A percentile compares a stretch with the other conserved stretches of the same genome.
Conservation (phyloP, 2,113 vertebrate genomes). For the Recurvirostra avosetta region DNA sequence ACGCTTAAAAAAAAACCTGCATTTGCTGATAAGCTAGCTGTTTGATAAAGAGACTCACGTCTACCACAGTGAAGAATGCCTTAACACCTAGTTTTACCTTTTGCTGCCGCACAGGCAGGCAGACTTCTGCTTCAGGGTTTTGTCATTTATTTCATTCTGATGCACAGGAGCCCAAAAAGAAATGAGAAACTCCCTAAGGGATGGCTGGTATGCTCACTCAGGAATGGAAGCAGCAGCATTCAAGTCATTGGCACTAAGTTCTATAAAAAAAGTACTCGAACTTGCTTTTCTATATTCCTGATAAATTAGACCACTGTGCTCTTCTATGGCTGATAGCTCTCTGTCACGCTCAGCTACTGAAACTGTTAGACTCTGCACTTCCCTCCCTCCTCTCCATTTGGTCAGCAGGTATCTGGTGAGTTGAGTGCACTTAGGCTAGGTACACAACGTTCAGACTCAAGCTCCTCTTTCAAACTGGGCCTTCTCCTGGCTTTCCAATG, state of each 20-base stretch:
- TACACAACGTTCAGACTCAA: background rate
- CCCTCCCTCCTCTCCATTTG: background rate
- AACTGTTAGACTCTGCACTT: background rate
- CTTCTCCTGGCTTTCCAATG: background rate
- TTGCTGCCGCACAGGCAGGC: accelerated
- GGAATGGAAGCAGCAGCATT: background rate
- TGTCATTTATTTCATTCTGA: background rate
- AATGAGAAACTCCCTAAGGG: background rate
- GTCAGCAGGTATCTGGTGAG: background rate
- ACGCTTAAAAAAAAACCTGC: background rate
- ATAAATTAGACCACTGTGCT: background rate
- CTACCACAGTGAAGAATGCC: background rate
- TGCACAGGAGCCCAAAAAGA: background rate
- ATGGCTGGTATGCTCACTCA: background rate
- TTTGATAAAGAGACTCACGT: accelerated
- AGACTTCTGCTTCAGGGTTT: background rate
- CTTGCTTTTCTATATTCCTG: background rate
- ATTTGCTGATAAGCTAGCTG: background rate
- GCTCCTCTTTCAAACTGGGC: background rate
- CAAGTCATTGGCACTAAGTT: background rate
- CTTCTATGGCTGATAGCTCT: background rate
- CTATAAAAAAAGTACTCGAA: background rate
- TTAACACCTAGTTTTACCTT: background rate
- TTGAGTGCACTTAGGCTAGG: background rate
- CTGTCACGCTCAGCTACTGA: background rate